Conservation (phyloP, 1,140 invertebrate genomes). For the Bombus haemorrhoidalis region DNA sequence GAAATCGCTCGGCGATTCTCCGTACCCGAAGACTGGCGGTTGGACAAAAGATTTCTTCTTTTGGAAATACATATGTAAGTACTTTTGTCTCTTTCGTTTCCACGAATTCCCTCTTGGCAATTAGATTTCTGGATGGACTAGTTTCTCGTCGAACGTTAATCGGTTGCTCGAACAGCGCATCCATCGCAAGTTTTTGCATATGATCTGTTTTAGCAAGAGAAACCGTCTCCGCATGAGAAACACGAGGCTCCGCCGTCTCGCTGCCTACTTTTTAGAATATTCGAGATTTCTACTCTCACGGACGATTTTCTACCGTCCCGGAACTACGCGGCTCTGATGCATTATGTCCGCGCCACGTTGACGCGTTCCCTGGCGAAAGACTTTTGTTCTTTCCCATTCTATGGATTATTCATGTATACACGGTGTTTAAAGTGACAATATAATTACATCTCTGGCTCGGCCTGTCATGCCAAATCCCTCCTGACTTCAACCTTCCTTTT, state of each 20-base stretch:
- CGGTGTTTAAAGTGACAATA: neutral
- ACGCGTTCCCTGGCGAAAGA: neutral
- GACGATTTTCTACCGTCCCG: constrained; percentile 31
- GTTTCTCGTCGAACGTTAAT: neutral
- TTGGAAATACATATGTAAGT: neutral
- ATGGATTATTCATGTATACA: neutral
- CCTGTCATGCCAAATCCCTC: too few relatives aligned
- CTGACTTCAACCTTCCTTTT: too few relatives aligned
- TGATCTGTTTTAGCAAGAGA: neutral
- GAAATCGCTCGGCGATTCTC: neutral
- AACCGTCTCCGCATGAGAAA: neutral
- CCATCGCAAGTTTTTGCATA: neutral
- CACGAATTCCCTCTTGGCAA: neutral
- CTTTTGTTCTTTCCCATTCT: neutral
- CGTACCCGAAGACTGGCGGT: neutral
- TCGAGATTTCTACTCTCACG: constrained; percentile 47
- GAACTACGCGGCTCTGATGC: neutral
- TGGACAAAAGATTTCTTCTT: neutral
- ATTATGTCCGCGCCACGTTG: constrained; percentile 2
- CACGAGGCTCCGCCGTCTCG: neutral
- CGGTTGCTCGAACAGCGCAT: neutral
- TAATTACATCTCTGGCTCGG: neutral
- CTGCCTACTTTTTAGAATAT: neutral
- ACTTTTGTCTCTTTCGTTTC: neutral
- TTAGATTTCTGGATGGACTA: neutral